Percentiles rank a stretch among this genome's conserved stretches.
Evolutionary conservation across 2,888 invertebrate species (phyloP).

Genomic region (Drosophila percnosoma): DNA sequence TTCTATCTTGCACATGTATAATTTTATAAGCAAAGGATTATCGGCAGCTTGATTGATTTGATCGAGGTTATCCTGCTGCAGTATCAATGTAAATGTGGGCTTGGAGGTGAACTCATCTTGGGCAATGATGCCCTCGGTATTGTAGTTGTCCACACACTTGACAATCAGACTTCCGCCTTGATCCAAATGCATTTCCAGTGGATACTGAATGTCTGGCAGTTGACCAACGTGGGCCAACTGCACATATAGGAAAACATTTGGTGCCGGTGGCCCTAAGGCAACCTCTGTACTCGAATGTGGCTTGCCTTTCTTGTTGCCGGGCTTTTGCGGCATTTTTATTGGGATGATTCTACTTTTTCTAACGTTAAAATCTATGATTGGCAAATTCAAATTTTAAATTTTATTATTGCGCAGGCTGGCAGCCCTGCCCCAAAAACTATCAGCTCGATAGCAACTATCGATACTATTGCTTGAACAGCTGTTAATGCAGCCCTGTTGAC

Average conservation of each 20-base stretch:
- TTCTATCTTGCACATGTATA: slow-evolving; percentile 56
- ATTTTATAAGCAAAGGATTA: slow-evolving; percentile 69
- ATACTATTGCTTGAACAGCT: background rate
- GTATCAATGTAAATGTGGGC: slow-evolving; percentile 74
- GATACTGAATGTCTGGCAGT: slow-evolving; percentile 30
- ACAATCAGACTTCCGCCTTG: slow-evolving; percentile 65
- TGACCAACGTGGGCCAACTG: slow-evolving; percentile 55
- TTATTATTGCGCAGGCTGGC: slow-evolving; percentile 11
- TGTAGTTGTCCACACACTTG: slow-evolving; percentile 67
- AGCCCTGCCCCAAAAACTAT: slow-evolving; percentile 5
- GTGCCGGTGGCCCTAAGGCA: slow-evolving; percentile 34
- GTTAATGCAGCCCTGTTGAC: slow-evolving; percentile 32
- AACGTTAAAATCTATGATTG: slow-evolving; percentile 43
- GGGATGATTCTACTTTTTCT: slow-evolving; percentile 1
- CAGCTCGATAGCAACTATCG: slow-evolving; percentile 11
- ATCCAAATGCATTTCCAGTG: slow-evolving; percentile 64
- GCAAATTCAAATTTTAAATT: slow-evolving; percentile 8
- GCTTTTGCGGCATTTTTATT: slow-evolving; percentile 49
- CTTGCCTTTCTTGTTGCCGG: slow-evolving; percentile 14
- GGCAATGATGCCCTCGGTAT: slow-evolving; percentile 58
- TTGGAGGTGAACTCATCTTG: slow-evolving; percentile 54
- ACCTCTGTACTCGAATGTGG: background rate
- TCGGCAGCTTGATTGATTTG: slow-evolving; percentile 71
- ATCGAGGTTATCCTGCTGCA: slow-evolving; percentile 77
- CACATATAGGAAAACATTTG: slow-evolving; percentile 75